Conservation (phyloP, 1,140 invertebrate species). For the Drosophila albomicans region DNA sequence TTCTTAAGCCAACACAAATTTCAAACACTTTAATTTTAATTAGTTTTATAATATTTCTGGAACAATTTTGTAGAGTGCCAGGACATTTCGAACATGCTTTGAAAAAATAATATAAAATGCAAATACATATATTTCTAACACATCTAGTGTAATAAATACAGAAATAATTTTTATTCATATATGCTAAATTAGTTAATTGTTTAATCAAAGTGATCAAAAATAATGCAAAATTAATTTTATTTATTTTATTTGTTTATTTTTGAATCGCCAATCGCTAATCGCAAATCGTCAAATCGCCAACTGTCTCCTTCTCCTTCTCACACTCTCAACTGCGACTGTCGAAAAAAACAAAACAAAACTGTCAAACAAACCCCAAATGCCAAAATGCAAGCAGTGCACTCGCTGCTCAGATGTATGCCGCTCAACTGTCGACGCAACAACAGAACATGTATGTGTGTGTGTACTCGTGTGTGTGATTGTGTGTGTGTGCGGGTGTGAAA, state of each 20-base stretch:
- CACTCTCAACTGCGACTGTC: slow-evolving; percentile 53
- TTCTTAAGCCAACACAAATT: slow-evolving; percentile 20
- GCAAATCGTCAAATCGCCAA: slow-evolving; percentile 27
- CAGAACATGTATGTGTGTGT: slow-evolving; percentile 93
- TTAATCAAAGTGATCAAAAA: slow-evolving; percentile 54
- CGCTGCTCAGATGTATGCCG: slow-evolving; percentile 97
- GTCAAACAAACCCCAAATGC: slow-evolving; percentile 34
- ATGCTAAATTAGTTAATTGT: slow-evolving; percentile 46
- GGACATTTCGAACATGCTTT: slow-evolving; percentile 76
- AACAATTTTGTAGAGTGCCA: slow-evolving; percentile 79
- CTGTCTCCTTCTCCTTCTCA: slow-evolving; percentile 49
- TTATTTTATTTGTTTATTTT: slow-evolving; percentile 75
- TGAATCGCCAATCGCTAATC: slow-evolving; percentile 25
- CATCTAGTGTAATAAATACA: slow-evolving; percentile 3
- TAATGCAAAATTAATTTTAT: slow-evolving; percentile 76
- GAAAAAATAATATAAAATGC: slow-evolving; percentile 26
- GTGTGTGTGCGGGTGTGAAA: slow-evolving; percentile 53
- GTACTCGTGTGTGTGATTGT: slow-evolving; percentile 31
- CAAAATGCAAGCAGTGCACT: slow-evolving; percentile 92
- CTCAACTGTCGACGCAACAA: slow-evolving; percentile 94
- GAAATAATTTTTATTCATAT: slow-evolving; percentile 26
- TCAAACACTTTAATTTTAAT: slow-evolving; percentile 40
- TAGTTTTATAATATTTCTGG: slow-evolving; percentile 66
- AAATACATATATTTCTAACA: slow-evolving; percentile 46
- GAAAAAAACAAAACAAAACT: slow-evolving; percentile 2